phyloP scores from a whole-genome alignment of 2,113 vertebrate genomes.

The Ceuthmochares aereus region DNA sequence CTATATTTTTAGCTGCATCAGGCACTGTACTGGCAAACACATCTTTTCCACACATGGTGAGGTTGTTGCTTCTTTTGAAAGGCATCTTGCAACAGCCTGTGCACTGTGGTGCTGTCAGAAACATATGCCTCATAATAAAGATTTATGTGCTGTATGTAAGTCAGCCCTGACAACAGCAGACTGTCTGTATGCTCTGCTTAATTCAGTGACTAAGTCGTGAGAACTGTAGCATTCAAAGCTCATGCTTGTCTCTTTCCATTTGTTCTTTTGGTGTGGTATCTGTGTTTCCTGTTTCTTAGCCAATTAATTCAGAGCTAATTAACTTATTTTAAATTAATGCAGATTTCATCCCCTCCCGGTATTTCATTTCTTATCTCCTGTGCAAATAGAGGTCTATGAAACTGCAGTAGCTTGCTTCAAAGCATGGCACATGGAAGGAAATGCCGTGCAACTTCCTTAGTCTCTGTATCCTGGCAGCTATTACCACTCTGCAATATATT shows the following conservation, averaged over 20 bases:
- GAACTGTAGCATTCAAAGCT: not conserved
- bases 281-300: not conserved
- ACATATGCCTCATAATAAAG: not conserved
- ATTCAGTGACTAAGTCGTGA: not conserved
- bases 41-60: not conserved
- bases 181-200: not conserved
- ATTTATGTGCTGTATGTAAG: not conserved
- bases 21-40: not conserved
- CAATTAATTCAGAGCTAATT: not conserved
- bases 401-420: not conserved
- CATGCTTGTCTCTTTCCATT: not conserved
- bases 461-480: not conserved
- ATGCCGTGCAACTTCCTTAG: not conserved
- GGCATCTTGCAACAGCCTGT: not conserved
- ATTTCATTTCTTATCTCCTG: not conserved
- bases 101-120: not conserved
- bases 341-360: accelerated
- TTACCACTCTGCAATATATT: not conserved
- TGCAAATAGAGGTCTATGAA: not conserved
- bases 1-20: not conserved
- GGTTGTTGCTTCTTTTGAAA: not conserved
- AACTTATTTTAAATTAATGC: not conserved
- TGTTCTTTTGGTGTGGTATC: not conserved
- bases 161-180: not conserved
- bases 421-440: not conserved